Evolutionary conservation across 2,797 vertebrate species (phyloP).

Genomic region (Oceanodroma leucorhoa): DNA sequence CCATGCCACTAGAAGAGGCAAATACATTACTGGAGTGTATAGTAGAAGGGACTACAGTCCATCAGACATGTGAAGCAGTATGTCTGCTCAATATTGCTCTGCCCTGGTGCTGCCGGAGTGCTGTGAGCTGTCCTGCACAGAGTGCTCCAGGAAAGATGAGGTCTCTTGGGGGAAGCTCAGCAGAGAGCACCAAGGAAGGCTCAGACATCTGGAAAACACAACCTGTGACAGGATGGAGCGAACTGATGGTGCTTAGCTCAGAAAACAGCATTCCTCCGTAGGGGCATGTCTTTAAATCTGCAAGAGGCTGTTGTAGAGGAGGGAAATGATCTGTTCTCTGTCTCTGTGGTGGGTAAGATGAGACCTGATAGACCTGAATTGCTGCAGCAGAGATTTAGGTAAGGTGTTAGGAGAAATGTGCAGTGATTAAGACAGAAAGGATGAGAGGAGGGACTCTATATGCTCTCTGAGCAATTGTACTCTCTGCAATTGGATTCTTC

Average conservation of each 20-base stretch:
- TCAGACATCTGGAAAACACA: background rate
- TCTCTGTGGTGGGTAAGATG: background rate
- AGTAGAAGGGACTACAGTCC: background rate
- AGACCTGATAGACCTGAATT: background rate
- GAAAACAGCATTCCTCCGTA: background rate
- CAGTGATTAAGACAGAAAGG: background rate
- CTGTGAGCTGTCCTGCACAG: accelerated
- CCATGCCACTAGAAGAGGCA: background rate
- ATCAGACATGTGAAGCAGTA: background rate
- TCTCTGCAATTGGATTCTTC: background rate
- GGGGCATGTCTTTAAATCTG: background rate
- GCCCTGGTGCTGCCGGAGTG: background rate
- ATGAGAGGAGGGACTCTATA: background rate
- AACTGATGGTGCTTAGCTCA: background rate
- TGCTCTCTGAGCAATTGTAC: background rate
- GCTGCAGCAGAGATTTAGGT: background rate
- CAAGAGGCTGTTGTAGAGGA: background rate
- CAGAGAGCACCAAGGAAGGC: background rate
- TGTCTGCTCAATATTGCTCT: background rate
- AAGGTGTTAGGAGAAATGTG: background rate
- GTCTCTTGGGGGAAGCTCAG: background rate
- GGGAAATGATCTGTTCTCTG: background rate
- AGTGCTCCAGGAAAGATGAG: background rate
- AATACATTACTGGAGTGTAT: background rate
- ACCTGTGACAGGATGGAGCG: background rate